Percentiles rank a stretch among this genome's conserved stretches.
Conservation (phyloP, 2,888 invertebrate genomes). For the Halictus quadricinctus region DNA sequence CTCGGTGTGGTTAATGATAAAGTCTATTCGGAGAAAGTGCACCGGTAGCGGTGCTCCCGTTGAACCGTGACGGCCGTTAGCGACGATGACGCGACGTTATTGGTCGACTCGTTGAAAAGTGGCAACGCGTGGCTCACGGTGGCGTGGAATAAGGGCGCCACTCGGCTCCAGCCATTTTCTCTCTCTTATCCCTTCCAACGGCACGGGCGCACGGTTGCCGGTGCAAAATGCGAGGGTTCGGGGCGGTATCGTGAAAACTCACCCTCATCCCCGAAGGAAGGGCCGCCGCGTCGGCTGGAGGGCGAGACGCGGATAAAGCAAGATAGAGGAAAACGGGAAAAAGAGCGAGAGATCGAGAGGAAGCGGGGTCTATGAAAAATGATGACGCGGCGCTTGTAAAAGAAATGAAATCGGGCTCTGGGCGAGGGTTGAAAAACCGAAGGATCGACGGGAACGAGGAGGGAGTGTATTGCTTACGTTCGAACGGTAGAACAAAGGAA, state of each 20-base stretch:
- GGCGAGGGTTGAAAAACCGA: constrained; percentile 66
- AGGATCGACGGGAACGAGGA: constrained; percentile 49
- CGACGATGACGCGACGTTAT: constrained; percentile 66
- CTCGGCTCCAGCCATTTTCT: constrained; percentile 36
- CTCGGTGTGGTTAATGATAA: background rate
- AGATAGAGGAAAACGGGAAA: background rate
- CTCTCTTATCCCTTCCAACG: constrained; percentile 44
- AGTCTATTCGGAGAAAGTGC: background rate
- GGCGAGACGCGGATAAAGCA: background rate
- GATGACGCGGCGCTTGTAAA: constrained; percentile 81
- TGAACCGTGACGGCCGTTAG: constrained; percentile 52
- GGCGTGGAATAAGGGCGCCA: constrained; percentile 67
- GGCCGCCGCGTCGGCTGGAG: background rate
- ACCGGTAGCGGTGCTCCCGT: background rate
- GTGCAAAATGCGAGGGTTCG: constrained; percentile 64
- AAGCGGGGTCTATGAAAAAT: constrained; percentile 80
- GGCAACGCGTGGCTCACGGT: constrained; percentile 61
- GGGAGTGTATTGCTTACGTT: constrained; percentile 49
- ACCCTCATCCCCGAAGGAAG: constrained; percentile 52
- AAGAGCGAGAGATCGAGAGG: constrained; percentile 25
- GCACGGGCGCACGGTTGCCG: constrained; percentile 49
- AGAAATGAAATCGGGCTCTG: constrained; percentile 80
- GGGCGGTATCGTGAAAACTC: constrained; percentile 66
- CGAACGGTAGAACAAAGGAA: constrained; percentile 54
- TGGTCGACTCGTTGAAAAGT: constrained; percentile 63